A percentile compares a stretch with the other conserved stretches of the same genome.
Conservation (phyloP, 2,797 vertebrate species). For the Oceanodroma leucorhoa region DNA sequence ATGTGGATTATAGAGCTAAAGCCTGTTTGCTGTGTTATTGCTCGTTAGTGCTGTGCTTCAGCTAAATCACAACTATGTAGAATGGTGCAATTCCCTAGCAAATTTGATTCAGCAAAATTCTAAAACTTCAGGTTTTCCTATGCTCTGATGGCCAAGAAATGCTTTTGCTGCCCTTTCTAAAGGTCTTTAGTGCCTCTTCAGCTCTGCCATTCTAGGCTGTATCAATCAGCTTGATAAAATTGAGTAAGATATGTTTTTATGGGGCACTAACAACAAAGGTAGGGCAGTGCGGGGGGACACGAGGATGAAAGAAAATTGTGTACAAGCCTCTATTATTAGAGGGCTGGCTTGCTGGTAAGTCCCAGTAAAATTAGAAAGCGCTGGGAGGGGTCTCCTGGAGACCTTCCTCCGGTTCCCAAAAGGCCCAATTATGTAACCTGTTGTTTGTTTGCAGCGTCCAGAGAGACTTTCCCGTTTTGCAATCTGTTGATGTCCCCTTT, state of each 20-base stretch:
- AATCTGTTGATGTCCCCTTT: constrained; percentile 26
- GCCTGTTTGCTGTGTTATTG: background rate
- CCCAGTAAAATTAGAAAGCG: background rate
- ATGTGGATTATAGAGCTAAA: background rate
- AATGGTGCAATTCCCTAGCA: background rate
- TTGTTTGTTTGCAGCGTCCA: background rate
- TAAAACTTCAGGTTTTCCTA: background rate
- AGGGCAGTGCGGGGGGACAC: background rate
- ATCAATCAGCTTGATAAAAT: background rate
- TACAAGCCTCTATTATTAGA: background rate
- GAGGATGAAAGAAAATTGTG: background rate
- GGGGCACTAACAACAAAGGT: background rate
- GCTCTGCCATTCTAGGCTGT: background rate
- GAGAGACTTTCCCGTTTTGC: constrained; percentile 3
- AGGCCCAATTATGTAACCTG: constrained; percentile 13
- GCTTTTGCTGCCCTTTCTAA: background rate
- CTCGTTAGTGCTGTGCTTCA: background rate
- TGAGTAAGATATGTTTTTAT: background rate
- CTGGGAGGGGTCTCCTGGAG: constrained; percentile 28
- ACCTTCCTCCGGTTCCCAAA: background rate
- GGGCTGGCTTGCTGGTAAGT: background rate
- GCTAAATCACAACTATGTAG: background rate
- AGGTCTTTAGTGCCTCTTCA: background rate
- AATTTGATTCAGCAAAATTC: background rate
- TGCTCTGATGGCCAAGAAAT: background rate